Evolutionary conservation across 2,113 vertebrate species (phyloP).

Genomic region (Cebus imitator): DNA sequence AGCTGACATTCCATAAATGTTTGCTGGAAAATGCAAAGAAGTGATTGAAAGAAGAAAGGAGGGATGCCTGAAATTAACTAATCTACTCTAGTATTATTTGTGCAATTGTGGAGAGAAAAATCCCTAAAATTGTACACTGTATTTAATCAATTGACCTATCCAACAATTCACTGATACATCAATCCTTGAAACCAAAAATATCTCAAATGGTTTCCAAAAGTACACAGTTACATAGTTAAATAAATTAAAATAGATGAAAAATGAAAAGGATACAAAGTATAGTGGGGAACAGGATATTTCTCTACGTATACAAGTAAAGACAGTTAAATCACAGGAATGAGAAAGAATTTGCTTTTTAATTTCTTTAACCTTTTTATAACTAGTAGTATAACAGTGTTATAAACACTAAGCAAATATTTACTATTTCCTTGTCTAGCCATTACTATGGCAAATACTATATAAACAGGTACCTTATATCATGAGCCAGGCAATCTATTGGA

Average conservation of each 20-base stretch:
- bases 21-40: not conserved
- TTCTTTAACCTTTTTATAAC: conserved; percentile 31
- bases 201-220: not conserved
- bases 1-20: not conserved
- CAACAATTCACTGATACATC: not conserved
- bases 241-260: not conserved
- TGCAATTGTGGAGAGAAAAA: not conserved
- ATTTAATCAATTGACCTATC: not conserved
- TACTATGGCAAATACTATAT: not conserved
- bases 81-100: not conserved
- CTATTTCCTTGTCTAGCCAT: not conserved
- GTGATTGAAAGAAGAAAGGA: not conserved
- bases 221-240: not conserved
- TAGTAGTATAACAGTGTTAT: not conserved
- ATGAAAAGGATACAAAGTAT: not conserved
- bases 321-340: not conserved
- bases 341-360: not conserved
- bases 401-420: not conserved
- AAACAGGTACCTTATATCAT: not conserved
- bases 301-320: not conserved
- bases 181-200: not conserved
- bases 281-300: not conserved
- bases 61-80: not conserved
- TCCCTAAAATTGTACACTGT: not conserved
- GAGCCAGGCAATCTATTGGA: not conserved